Evolutionary conservation across 2,888 invertebrate genomes (phyloP).

Genomic region (Micropterix aruncella): DNA sequence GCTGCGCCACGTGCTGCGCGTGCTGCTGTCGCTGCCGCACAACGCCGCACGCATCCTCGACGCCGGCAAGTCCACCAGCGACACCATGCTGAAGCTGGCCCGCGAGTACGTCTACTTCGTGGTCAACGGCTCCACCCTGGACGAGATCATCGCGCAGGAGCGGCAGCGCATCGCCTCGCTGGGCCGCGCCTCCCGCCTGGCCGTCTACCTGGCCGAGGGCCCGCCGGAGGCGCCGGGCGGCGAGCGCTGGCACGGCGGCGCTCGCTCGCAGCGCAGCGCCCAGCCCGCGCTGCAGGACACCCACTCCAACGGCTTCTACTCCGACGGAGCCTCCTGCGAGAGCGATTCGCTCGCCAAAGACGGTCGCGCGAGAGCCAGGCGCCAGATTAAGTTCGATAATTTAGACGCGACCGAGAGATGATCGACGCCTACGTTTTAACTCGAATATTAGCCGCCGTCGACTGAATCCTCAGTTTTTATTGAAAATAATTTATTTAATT

Average conservation of each 20-base stretch:
- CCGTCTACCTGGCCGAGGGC: not conserved
- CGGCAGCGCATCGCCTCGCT: constrained; percentile 14
- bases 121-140: constrained; percentile 46
- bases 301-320: constrained; percentile 24
- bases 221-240: not conserved
- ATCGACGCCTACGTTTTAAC: no score
- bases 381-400: constrained; percentile 47
- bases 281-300: constrained; percentile 37
- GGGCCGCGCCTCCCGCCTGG: not conserved
- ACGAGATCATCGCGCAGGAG: constrained; percentile 44
- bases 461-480: no score
- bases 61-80: constrained; percentile 48
- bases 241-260: not conserved
- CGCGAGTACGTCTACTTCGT: constrained; percentile 49
- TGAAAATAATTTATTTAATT: no score
- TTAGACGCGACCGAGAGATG: constrained; percentile 32
- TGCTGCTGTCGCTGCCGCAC: constrained; percentile 32
- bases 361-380: constrained; percentile 35
- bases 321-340: constrained; percentile 22
- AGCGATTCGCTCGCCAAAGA: constrained; percentile 34
- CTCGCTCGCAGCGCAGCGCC: constrained; percentile 17
- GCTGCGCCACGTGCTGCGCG: constrained; percentile 51
- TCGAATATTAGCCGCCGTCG: no score
- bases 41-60: constrained; percentile 27
- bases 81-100: constrained; percentile 56